phyloP scores from a whole-genome alignment of 2,888 invertebrate species.

The Cheilosia vulpina region DNA sequence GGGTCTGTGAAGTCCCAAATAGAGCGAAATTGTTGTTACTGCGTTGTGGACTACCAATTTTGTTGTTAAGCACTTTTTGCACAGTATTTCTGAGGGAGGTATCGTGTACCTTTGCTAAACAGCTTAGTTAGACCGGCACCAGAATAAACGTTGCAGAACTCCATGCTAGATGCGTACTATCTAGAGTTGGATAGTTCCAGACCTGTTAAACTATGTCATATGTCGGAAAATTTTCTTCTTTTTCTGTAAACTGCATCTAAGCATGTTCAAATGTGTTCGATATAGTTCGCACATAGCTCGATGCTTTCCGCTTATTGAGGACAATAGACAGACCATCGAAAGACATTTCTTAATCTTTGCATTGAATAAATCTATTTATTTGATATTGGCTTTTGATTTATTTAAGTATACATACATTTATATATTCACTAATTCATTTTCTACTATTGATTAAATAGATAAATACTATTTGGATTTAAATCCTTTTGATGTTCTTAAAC shows the following conservation, averaged over 20 bases:
- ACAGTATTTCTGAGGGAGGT: too few species aligned
- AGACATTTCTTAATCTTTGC: conserved; percentile 36
- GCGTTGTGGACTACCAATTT: too few species aligned
- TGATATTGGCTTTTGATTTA: conserved; percentile 13
- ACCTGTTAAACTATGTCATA: neutral
- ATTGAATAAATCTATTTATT: conserved; percentile 59
- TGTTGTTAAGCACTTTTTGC: too few species aligned
- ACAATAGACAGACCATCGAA: neutral
- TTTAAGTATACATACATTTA: conserved; percentile 58
- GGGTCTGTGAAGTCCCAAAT: too few species aligned
- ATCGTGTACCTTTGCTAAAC: too few species aligned
- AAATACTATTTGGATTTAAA: conserved; percentile 70
- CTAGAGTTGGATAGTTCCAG: neutral
- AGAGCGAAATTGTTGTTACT: too few species aligned
- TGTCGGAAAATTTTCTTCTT: neutral
- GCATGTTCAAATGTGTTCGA: neutral
- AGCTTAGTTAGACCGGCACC: too few species aligned
- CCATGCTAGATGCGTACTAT: too few species aligned
- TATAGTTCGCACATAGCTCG: too few species aligned
- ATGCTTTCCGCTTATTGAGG: neutral
- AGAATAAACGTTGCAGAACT: too few species aligned
- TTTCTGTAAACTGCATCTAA: conserved; percentile 1
- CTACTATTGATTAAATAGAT: conserved; percentile 68
- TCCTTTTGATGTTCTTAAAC: conserved; percentile 40
- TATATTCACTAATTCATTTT: conserved; percentile 71